These are phyloP conservation scores for Strongylocentrotus purpuratus DNA, from an alignment of 35 echinoderm and acorn worm species.

Conservation along the genomic window DNA sequence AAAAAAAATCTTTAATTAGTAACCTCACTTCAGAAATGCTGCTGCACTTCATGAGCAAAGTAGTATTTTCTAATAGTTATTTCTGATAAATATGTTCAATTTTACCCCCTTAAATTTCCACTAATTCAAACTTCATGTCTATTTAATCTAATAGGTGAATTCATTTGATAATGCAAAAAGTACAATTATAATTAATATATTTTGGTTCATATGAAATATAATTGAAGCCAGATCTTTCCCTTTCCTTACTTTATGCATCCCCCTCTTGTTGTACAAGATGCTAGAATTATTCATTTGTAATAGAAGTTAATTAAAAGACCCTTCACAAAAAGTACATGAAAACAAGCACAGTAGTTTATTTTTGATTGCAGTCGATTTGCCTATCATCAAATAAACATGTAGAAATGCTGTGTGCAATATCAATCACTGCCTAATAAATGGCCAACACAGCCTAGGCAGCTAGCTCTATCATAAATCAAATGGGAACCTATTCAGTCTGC, in stretches of 20 bases:
- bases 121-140: too few relatives aligned
- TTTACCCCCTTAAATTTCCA: too few relatives aligned
- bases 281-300: too few relatives aligned
- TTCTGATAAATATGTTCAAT: too few relatives aligned
- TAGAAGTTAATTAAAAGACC: not conserved
- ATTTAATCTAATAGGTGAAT: too few relatives aligned
- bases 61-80: not conserved
- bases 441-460: not conserved
- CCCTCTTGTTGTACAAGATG: too few relatives aligned
- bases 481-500: not conserved
- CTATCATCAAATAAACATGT: not conserved
- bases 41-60: not conserved
- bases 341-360: not conserved
- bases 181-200: too few relatives aligned
- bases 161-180: too few relatives aligned
- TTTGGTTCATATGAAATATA: too few relatives aligned
- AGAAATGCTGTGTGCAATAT: conserved; percentile 4
- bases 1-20: not conserved
- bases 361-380: not conserved
- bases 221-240: too few relatives aligned
- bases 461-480: not conserved
- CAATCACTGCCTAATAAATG: not conserved
- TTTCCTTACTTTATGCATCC: too few relatives aligned
- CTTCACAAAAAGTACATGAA: not conserved
- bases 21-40: not conserved